Percentiles rank a stretch among this genome's conserved stretches.
Evolutionary conservation across 2,113 vertebrate species (phyloP).

Genomic region (Coreoperca whiteheadi): DNA sequence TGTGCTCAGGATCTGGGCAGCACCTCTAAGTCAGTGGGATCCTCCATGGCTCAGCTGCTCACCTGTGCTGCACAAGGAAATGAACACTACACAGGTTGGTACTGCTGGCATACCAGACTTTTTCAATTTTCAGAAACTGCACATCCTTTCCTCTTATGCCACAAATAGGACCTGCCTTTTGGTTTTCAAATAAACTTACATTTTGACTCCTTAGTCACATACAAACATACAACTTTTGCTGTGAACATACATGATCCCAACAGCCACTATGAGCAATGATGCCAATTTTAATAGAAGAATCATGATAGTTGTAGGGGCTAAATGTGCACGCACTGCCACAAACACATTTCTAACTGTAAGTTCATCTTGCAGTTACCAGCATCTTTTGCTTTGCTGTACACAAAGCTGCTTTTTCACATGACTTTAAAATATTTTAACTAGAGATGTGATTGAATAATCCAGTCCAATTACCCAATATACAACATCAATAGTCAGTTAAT

Average conservation of each 20-base stretch:
- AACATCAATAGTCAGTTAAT: not conserved
- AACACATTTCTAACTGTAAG: not conserved
- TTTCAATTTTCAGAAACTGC: not conserved
- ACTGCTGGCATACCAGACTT: not conserved
- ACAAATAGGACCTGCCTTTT: not conserved
- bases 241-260: not conserved
- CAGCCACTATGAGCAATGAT: not conserved
- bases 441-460: not conserved
- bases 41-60: conserved; percentile 97
- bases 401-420: not conserved
- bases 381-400: not conserved
- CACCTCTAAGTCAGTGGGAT: conserved; percentile 97
- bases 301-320: not conserved
- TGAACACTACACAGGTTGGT: conserved; percentile 96
- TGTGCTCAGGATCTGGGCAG: conserved; percentile 98
- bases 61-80: conserved; percentile 98
- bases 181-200: not conserved
- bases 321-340: not conserved
- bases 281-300: not conserved
- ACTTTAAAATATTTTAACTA: not conserved
- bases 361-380: not conserved
- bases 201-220: not conserved
- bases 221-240: not conserved
- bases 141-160: not conserved
- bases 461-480: not conserved